Evolutionary conservation across 2,797 vertebrate genomes (phyloP), one percentile per base, ranked within the genome.

Genomic region (Onychomys arenicola): DNA sequence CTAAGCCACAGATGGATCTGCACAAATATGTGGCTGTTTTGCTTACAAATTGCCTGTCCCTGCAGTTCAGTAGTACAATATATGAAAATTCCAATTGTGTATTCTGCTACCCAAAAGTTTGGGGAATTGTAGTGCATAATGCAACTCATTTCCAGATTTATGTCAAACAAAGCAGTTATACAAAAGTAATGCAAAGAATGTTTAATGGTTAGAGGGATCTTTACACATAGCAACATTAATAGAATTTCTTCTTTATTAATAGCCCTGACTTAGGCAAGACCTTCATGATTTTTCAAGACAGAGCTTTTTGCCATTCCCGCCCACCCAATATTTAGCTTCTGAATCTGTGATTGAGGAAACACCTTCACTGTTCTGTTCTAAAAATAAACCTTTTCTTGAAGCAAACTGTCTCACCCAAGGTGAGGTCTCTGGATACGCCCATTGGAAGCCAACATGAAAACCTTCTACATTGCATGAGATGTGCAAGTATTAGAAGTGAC

Each of bases 281-380:
- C 3, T 95, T 75, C 5, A 17, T 77, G 19, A 34, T 76, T 94
- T 71, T 76, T 78, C 19, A 94, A 63, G 37, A 73, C 0, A 46
- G 2, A 71, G 32, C 6, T 94, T 86, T 81, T 90, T 25, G 3
- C 61, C 14, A 81, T 55, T 69, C 2, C 55, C 75, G 5, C 13
- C 52, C 13, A 90, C 8, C n/a, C 82, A 61, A 75, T 49, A 77
- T 89, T 96, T 52, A 94, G 37, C 29, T 75, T 71, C 57, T 91
- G 1, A 10, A 87, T 91, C 92, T 23, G 17, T 40, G 57, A 16
- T 25, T 73, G 61, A 40, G 73, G 10, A 88, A 78, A 71, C 0
- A 4, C 40, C 40, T 12, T 52, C 14, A 13, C 32, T 83, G 34
- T 23, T 94, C 23, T 69, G 7, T n/a, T 61, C 49, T 8, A 57